Evolutionary conservation across 2,797 vertebrate species (phyloP).

Genomic region (Silurus lanzhouensis): DNA sequence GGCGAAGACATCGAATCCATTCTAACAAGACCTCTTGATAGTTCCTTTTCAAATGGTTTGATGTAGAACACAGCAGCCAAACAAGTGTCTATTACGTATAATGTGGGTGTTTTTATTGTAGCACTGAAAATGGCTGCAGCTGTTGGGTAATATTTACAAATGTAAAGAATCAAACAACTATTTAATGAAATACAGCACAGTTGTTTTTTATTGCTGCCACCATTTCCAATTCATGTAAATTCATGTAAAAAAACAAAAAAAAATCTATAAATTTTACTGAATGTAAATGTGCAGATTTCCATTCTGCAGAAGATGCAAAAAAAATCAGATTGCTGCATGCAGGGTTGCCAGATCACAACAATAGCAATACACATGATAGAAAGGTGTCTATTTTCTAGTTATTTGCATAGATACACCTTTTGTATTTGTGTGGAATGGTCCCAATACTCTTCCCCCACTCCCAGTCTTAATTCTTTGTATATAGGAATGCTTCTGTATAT

Average conservation of each 20-base stretch:
- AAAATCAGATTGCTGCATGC: not conserved
- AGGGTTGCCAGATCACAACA: not conserved
- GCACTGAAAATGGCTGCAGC: not conserved
- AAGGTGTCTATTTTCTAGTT: too few relatives aligned
- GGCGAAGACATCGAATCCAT: not conserved
- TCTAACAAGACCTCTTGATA: not conserved
- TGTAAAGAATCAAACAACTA: not conserved
- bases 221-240: too few relatives aligned
- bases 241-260: too few relatives aligned
- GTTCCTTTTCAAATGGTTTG: not conserved
- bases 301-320: not conserved
- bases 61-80: not conserved
- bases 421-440: not conserved
- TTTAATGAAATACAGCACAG: not conserved
- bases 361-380: too few relatives aligned
- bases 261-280: too few relatives aligned
- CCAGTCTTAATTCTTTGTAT: not conserved
- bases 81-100: not conserved
- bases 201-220: not conserved
- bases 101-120: not conserved
- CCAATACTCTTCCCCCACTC: not conserved
- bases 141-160: not conserved
- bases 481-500: not conserved
- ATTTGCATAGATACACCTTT: not conserved
- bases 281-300: not conserved